Evolutionary conservation across 2,888 invertebrate species (phyloP).

Genomic region (Glyphotaelius pellucidus): DNA sequence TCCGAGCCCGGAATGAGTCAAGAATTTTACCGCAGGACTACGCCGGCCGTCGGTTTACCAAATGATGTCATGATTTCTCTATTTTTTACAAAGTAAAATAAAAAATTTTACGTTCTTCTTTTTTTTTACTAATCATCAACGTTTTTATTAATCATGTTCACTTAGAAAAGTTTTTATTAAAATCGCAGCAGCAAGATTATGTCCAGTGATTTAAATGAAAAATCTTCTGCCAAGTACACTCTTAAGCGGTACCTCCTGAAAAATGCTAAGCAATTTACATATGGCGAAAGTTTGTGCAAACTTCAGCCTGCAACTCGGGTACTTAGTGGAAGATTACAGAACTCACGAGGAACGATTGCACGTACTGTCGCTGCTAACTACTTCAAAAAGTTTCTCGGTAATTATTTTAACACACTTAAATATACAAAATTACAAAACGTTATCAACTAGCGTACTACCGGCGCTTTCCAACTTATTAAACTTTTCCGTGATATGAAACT

Average conservation of each 20-base stretch:
- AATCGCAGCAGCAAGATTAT: neutral
- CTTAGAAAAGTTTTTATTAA: neutral
- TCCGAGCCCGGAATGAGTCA: no score
- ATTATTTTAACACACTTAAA: neutral
- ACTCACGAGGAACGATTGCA: conserved; percentile 19
- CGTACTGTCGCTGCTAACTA: neutral
- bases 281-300: conserved; percentile 11
- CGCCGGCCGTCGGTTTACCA: no score
- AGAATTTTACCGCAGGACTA: no score
- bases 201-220: neutral
- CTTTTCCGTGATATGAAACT: neutral
- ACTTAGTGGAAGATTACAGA: neutral
- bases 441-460: neutral
- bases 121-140: no score
- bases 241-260: neutral
- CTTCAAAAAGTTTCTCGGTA: neutral
- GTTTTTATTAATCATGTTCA: neutral
- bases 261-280: conserved; percentile 10
- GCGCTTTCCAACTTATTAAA: neutral
- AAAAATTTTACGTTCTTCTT: neutral
- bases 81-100: neutral
- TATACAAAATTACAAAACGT: neutral
- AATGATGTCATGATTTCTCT: no score
- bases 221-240: neutral
- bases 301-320: conserved; percentile 17